Conservation (phyloP, 2,113 vertebrate species). For the Eleginops maclovinus region DNA sequence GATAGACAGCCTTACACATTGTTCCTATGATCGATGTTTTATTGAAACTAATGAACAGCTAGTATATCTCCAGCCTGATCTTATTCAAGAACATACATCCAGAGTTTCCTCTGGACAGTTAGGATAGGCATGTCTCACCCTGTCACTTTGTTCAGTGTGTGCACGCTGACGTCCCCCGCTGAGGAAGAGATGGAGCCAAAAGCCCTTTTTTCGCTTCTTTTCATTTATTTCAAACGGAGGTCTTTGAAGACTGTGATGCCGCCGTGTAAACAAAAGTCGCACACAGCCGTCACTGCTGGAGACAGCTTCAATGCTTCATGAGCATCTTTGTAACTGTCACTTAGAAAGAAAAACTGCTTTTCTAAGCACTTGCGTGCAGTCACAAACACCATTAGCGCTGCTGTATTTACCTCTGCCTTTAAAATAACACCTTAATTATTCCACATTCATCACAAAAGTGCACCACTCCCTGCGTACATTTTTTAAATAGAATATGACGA, state of each 20-base stretch:
- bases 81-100: neutral
- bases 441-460: neutral
- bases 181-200: neutral
- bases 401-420: constrained; percentile 11
- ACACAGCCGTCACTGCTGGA: constrained; percentile 12
- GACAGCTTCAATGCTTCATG: constrained; percentile 21
- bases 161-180: neutral
- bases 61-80: neutral
- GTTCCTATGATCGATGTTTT: too few relatives aligned
- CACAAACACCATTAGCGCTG: neutral
- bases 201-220: constrained; percentile 4
- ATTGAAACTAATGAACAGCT: too few relatives aligned
- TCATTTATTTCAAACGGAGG: constrained; percentile 31
- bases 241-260: constrained; percentile 24
- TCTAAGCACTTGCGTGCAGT: neutral
- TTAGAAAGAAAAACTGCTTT: neutral
- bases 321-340: constrained; percentile 30
- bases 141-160: neutral
- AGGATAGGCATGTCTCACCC: neutral
- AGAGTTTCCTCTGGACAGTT: neutral
- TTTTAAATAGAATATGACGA: neutral
- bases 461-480: neutral
- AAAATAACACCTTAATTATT: neutral
- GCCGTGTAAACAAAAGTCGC: constrained; percentile 38
- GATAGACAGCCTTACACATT: neutral